A percentile compares a stretch with the other conserved stretches of the same genome.
Conservation (phyloP, 2,113 vertebrate genomes). For the Quiscalus mexicanus region DNA sequence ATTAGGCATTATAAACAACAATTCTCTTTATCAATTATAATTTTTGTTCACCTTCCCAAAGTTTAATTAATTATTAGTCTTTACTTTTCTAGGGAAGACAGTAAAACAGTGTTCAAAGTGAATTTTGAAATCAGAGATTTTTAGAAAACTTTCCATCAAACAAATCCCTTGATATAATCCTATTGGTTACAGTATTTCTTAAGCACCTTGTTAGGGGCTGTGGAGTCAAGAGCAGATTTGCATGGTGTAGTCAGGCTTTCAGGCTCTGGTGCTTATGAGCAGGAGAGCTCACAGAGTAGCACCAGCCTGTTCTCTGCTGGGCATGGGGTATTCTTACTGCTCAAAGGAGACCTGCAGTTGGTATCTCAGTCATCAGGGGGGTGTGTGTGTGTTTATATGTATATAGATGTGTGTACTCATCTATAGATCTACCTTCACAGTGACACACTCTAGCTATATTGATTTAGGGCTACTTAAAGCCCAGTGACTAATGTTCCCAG, state of each 20-base stretch:
- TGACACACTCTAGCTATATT: background rate
- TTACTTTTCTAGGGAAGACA: background rate
- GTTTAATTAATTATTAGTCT: background rate
- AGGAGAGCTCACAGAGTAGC: background rate
- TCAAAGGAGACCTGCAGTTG: background rate
- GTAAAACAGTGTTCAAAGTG: background rate
- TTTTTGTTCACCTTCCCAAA: background rate
- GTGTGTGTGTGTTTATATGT: rapidly evolving
- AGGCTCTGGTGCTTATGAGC: background rate
- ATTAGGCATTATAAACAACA: background rate
- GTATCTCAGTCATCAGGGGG: background rate
- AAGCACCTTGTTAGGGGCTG: background rate
- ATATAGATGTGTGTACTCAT: background rate
- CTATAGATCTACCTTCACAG: background rate
- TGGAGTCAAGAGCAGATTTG: background rate
- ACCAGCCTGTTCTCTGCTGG: background rate
- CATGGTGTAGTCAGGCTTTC: background rate
- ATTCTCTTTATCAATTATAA: background rate
- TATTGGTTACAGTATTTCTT: background rate
- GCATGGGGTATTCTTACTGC: background rate
- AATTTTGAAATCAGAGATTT: background rate
- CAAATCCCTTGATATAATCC: background rate
- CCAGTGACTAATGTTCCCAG: background rate
- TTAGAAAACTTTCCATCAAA: background rate
- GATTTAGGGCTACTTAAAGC: background rate